These are phyloP conservation scores for Paracentrotus lividus DNA, from an alignment of 53 echinoderm and acorn worm genomes.

Conservation along the genomic window DNA sequence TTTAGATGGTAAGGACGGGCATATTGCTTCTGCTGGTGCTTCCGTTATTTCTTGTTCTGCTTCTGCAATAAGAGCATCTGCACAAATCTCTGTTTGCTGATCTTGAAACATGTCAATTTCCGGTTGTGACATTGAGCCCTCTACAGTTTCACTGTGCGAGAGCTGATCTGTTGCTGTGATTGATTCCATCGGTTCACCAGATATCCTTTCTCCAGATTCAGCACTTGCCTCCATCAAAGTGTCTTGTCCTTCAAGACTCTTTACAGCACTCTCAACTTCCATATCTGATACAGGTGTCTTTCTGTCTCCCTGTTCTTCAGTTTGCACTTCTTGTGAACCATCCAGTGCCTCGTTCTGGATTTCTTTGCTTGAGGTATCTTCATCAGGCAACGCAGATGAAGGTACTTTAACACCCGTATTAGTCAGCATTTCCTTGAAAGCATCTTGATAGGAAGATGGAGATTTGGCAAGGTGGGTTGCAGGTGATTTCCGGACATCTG, in stretches of 20 bases:
- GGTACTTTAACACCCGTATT: background rate
- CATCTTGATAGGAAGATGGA: conserved; percentile 39
- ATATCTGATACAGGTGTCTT: background rate
- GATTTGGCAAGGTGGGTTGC: background rate
- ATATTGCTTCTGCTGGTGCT: background rate
- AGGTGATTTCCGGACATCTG: conserved; percentile 16
- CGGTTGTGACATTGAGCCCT: background rate
- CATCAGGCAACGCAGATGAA: background rate
- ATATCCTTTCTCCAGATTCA: background rate
- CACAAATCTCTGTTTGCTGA: background rate
- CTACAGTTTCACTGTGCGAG: background rate
- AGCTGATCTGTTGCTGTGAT: background rate
- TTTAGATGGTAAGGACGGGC: background rate
- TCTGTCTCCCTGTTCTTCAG: background rate
- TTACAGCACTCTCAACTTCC: conserved; percentile 1
- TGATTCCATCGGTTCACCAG: background rate
- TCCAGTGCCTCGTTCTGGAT: background rate
- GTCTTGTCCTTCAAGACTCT: background rate
- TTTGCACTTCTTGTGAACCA: background rate
- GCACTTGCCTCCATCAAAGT: background rate
- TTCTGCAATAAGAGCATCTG: background rate
- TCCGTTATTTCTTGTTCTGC: background rate
- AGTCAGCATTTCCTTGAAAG: conserved; percentile 39
- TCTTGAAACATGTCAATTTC: background rate
- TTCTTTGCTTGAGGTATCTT: background rate